Evolutionary conservation across 2,797 vertebrate genomes (phyloP).

Genomic region (Steatocranus sp.): DNA sequence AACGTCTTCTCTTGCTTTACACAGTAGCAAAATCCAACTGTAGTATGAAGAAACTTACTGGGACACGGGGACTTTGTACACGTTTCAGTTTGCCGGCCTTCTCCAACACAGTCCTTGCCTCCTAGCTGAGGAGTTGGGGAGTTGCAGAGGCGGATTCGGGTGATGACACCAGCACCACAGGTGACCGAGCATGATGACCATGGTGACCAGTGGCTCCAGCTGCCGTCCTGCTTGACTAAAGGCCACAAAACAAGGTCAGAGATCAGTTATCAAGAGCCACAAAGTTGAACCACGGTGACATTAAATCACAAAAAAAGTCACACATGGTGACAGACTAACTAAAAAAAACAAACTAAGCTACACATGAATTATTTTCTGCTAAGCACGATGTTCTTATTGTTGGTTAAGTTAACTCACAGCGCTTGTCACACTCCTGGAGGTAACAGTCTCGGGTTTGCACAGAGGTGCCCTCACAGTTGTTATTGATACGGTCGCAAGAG

Average conservation of each 20-base stretch:
- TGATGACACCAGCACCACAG: constrained; percentile 89
- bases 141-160: constrained; percentile 97
- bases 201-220: constrained; percentile 98
- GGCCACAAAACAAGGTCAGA: constrained; percentile 18
- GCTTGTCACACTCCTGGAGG: constrained; percentile 95
- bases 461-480: constrained; percentile 94
- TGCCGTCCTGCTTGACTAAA: constrained; percentile 93
- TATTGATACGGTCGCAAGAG: constrained; percentile 97
- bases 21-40: not conserved
- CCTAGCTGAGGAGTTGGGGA: constrained; percentile 94
- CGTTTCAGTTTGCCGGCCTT: constrained; percentile 88
- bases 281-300: not conserved
- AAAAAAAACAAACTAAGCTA: not conserved
- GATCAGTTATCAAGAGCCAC: constrained; percentile 14
- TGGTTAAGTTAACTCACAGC: constrained; percentile 81
- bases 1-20: not conserved
- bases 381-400: not conserved
- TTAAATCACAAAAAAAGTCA: not conserved
- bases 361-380: not conserved
- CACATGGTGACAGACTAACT: not conserved
- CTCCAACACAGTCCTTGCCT: constrained; percentile 88
- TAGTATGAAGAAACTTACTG: constrained; percentile 76
- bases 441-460: constrained; percentile 97
- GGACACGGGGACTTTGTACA: constrained; percentile 89
- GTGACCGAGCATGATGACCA: constrained; percentile 98